Base-by-base conservation (phyloP, 53 echinoderm and acorn worm species). In the Echinarachnius parma region DNA sequence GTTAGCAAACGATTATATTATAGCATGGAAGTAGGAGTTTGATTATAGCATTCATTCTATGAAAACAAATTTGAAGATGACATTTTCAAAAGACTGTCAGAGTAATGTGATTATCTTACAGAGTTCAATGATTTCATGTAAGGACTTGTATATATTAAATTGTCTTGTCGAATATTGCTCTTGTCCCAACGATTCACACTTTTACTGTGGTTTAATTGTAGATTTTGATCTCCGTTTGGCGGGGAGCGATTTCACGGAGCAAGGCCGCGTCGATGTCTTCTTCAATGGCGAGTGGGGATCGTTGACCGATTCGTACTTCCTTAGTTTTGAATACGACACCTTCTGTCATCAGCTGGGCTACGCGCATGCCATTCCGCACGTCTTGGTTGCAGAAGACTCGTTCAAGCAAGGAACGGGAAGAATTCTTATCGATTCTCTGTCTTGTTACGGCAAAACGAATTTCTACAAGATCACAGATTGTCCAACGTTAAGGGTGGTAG, bases 321-420 rank as follows among this genome's bases (percentile, higher is more conserved):
- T 2, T 21, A 1, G 3, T 15, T 5, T 2, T 10, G 37, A 37
- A 0, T 2, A 11, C 11, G 0, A 37, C 3, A 46, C 42, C 1
- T 16, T 13, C 16, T 72, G 74, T 26, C 74, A 29, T 54, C 74
- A 72, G 24, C 57, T 72, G 2, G 74, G 74, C 1, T 72, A 72
- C 54, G 57, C 16, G 11, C 16, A 10, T 11, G 5, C 70, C 32
- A 15, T 1, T 21, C 9, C 52, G 4, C 4, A 15, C 16, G 52
- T 50, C 1, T 37, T 2, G 1, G 2, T 42, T 8, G 16, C 1
- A 65, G 4, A 18, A 29, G 9, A 16, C 19, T 8, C 21, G 33
- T 20, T 32, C n/a, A n/a, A n/a, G n/a, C n/a, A n/a, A n/a, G n/a
- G n/a, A n/a, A n/a, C n/a, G n/a, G n/a, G n/a, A n/a, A n/a, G n/a